These are phyloP conservation scores for Drosophila paramelanica DNA, from an alignment of 2,888 invertebrate species.

Conservation along the genomic window DNA sequence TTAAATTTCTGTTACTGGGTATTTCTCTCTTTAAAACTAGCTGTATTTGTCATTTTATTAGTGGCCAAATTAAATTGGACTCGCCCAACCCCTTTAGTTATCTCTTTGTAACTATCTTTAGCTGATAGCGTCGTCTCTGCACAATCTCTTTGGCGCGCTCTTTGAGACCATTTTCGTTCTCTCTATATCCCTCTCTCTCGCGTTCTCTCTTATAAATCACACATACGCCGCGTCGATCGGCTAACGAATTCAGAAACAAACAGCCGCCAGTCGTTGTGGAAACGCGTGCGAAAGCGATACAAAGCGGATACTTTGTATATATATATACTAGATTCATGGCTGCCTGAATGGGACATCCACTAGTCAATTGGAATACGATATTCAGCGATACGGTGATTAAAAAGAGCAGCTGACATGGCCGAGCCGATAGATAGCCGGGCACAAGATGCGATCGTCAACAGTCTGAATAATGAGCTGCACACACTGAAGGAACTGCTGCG, in stretches of 20 bases:
- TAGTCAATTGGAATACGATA: constrained; percentile 17
- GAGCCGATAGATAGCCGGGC: constrained; percentile 55
- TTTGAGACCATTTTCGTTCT: background rate
- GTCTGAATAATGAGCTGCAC: constrained; percentile 86
- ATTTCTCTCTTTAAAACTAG: background rate
- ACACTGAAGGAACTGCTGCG: constrained; percentile 86
- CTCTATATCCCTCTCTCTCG: constrained; percentile 7
- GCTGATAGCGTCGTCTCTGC: constrained; percentile 40
- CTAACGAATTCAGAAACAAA: constrained; percentile 26
- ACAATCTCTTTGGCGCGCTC: constrained; percentile 29
- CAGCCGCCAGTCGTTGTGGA: constrained; percentile 56
- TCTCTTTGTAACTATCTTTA: constrained; percentile 38
- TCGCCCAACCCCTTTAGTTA: constrained; percentile 47
- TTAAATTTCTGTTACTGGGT: background rate
- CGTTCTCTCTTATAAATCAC: constrained; percentile 45
- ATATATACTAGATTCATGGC: constrained; percentile 3
- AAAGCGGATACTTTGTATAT: constrained; percentile 14
- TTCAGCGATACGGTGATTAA: constrained; percentile 12
- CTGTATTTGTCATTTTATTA: constrained; percentile 25
- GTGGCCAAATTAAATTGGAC: constrained; percentile 41
- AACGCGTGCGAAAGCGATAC: constrained; percentile 48
- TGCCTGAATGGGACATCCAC: constrained; percentile 39
- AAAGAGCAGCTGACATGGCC: constrained; percentile 47
- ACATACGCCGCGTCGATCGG: constrained; percentile 68
- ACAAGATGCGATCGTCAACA: constrained; percentile 84